phyloP scores from a whole-genome alignment of 2,888 invertebrate genomes.

The Andrena fulva region DNA sequence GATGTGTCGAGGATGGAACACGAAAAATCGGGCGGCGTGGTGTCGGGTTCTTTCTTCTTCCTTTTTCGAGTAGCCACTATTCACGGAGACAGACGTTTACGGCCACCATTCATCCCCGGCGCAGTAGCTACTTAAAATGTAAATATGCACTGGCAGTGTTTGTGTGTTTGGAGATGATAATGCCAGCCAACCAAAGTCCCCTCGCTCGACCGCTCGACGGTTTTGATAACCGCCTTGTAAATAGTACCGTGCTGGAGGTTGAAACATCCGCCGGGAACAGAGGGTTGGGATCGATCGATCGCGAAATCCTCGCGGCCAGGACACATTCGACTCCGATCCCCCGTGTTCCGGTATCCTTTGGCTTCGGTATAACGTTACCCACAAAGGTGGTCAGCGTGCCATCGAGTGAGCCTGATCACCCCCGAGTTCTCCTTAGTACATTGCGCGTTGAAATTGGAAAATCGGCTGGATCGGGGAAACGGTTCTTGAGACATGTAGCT shows the following conservation, averaged over 20 bases:
- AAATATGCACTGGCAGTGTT: slow-evolving; percentile 41
- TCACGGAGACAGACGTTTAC: slow-evolving; percentile 1
- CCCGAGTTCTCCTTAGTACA: neutral
- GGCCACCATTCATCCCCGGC: slow-evolving; percentile 8
- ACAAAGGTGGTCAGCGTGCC: slow-evolving; percentile 76
- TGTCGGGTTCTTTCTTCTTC: neutral
- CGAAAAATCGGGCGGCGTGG: neutral
- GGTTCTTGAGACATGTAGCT: neutral
- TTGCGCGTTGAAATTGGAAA: neutral
- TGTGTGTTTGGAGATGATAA: slow-evolving; percentile 48
- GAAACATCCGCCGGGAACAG: neutral
- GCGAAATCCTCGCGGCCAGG: slow-evolving; percentile 62
- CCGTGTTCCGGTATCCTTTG: slow-evolving; percentile 76
- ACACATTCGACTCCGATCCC: slow-evolving; percentile 54
- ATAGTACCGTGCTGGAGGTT: slow-evolving; percentile 17
- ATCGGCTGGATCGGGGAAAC: neutral
- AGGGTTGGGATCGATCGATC: slow-evolving; percentile 55
- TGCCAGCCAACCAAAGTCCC: slow-evolving; percentile 20
- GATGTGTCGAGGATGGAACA: neutral
- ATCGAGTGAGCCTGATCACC: slow-evolving; percentile 16
- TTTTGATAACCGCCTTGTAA: slow-evolving; percentile 30
- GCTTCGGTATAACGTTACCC: slow-evolving; percentile 79
- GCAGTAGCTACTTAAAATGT: slow-evolving; percentile 36
- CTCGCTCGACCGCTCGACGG: slow-evolving; percentile 1
- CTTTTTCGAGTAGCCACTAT: neutral